A percentile compares a stretch with the other conserved stretches of the same genome.
Evolutionary conservation across 2,797 vertebrate genomes (phyloP).

Genomic region (Neostethus bicornis): DNA sequence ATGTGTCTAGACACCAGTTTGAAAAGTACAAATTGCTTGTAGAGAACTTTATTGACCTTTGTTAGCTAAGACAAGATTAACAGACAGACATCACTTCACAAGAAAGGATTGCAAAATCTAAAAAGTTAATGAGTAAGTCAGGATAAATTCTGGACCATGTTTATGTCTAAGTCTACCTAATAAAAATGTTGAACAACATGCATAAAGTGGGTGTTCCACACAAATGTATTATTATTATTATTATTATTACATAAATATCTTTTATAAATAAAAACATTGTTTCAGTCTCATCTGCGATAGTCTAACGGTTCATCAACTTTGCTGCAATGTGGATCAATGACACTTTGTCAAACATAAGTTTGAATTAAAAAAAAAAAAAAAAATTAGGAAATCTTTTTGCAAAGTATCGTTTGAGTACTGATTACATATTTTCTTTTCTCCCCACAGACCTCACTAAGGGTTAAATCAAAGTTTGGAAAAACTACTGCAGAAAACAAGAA

Average conservation of each 20-base stretch:
- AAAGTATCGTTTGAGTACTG: slow-evolving; percentile 6
- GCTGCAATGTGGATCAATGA: not conserved
- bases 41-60: not conserved
- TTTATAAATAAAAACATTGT: no score
- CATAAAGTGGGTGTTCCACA: no score
- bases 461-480: slow-evolving; percentile 47
- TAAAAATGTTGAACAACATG: no score
- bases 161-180: no score
- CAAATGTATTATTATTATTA: no score
- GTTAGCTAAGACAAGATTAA: not conserved
- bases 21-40: not conserved
- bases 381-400: not conserved
- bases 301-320: not conserved
- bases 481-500: slow-evolving; percentile 19
- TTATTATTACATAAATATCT: no score
- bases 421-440: slow-evolving; percentile 16
- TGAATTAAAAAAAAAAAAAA: not conserved
- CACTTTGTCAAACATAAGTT: not conserved
- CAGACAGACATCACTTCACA: not conserved
- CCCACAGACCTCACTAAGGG: slow-evolving; percentile 49
- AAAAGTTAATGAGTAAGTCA: no score
- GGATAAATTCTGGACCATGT: no score
- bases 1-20: no score
- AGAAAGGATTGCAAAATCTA: no score
- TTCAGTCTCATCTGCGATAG: no score